These are phyloP conservation scores for Chironex yamaguchii DNA, from an alignment of 30 jellyfish, hydroid and myxozoan genomes.

Conservation along the genomic window DNA sequence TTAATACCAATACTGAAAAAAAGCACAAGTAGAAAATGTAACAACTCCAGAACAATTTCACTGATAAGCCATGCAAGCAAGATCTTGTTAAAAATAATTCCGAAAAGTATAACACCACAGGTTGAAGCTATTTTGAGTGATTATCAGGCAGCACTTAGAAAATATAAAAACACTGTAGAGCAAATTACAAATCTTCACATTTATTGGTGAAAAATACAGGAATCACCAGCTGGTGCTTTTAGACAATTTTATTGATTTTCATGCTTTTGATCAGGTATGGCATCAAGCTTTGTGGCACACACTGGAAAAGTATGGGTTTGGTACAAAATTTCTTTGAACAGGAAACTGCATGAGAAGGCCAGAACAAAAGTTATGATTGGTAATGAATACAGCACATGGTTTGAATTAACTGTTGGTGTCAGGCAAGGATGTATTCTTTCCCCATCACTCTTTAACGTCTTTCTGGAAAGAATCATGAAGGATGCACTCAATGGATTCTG, in stretches of 20 bases:
- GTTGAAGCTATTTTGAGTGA: too few species aligned
- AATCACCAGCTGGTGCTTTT: too few species aligned
- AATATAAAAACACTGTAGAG: too few species aligned
- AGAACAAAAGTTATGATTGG: background rate
- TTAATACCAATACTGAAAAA: background rate
- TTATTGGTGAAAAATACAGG: too few species aligned
- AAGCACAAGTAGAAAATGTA: too few species aligned
- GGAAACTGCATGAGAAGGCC: background rate
- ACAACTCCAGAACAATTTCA: background rate
- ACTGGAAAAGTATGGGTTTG: background rate
- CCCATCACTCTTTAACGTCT: background rate
- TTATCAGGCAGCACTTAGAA: too few species aligned
- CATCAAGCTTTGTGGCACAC: background rate
- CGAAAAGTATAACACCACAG: too few species aligned
- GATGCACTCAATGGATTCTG: background rate
- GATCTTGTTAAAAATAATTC: background rate
- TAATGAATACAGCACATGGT: background rate
- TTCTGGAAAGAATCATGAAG: background rate
- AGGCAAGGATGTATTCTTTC: background rate
- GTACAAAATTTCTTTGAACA: background rate
- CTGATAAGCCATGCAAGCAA: background rate
- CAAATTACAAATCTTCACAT: too few species aligned
- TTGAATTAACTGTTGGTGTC: background rate
- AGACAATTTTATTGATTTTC: too few species aligned
- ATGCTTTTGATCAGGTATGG: background rate